Base-by-base conservation (phyloP, 2,797 vertebrate genomes). In the Ficedula albicollis region DNA sequence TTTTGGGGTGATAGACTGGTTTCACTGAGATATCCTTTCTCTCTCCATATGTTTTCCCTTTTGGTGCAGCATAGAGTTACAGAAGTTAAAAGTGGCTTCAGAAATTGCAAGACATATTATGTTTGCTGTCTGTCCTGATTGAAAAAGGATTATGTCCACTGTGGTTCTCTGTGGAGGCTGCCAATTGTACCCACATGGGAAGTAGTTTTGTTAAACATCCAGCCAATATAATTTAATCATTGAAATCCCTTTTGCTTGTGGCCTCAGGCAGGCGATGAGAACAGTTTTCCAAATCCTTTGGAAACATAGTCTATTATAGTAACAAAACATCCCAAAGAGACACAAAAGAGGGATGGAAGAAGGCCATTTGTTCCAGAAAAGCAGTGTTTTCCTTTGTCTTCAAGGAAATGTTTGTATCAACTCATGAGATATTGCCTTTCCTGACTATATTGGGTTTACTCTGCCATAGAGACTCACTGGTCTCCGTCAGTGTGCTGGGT, bases 191-290 rank as follows among this genome's bases (percentile, higher is more conserved):
- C 34, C 85, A 67, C 77, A 62, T 26, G 52, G 94, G 85, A 95
- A 82, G 32, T 0, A 79, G 49, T 67, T 84, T 59, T 76, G 27
- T 73, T 86, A 89, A 95, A 77, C 29, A 63, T 64, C 18, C 43
- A 72, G 49, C 18, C 32, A 58, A 38, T 68, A 36, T 58, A 75
- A 92, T 89, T 77, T 72, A 89, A 76, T 92, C 64, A 82, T 87
- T 82, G 58, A 95, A 94, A 88, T 90, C 67, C 56, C 20, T 86
- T 79, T 95, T 78, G 30, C 32, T 82, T 75, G 27, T 84, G 84
- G 86, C 34, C 34, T 87, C 59, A 73, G 67, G 11, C 43, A 78
- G 76, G 88, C 39, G 8, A 87, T 79, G 89, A 84, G 89, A 89
- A 76, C 21, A 85, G 39, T 56, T 74, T 89, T 88, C 60, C 87